Conservation (phyloP, 1,140 invertebrate genomes). For the Drosophila orena region DNA sequence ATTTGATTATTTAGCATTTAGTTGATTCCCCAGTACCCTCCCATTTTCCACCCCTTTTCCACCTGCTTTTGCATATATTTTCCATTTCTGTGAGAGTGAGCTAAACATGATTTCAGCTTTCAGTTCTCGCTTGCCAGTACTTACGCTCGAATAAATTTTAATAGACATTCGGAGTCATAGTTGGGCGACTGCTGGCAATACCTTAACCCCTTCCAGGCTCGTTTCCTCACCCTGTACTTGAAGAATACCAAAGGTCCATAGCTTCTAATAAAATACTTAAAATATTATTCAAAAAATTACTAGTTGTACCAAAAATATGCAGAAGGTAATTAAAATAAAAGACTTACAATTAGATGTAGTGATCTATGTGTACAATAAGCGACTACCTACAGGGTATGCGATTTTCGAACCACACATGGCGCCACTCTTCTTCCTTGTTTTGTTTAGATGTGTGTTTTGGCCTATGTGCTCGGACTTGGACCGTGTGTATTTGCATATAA, state of each 20-base stretch:
- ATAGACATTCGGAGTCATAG: constrained; percentile 76
- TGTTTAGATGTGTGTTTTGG: constrained; percentile 48
- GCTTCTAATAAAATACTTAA: too few species aligned
- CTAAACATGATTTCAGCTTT: constrained; percentile 80
- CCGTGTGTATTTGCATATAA: constrained; percentile 82
- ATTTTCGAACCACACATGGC: background rate
- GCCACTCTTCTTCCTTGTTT: constrained; percentile 1
- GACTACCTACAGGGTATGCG: constrained; percentile 4
- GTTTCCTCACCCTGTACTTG: background rate
- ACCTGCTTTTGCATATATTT: constrained; percentile 65
- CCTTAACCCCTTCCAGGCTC: background rate
- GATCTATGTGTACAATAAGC: too few species aligned
- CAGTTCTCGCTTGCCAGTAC: constrained; percentile 65
- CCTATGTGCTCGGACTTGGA: constrained; percentile 61
- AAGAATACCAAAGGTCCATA: background rate
- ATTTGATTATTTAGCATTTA: constrained; percentile 82
- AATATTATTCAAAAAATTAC: too few species aligned
- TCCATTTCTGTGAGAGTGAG: constrained; percentile 67
- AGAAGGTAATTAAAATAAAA: background rate
- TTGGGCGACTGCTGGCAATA: constrained; percentile 31
- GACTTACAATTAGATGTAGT: too few species aligned
- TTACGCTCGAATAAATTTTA: constrained; percentile 83
- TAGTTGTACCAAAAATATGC: too few species aligned
- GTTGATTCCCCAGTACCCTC: constrained; percentile 24
- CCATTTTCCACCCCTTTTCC: background rate